Percentiles rank a stretch among this genome's conserved stretches.
phyloP scores from a whole-genome alignment of 2,888 invertebrate species.

The Diachrysia chrysitis region DNA sequence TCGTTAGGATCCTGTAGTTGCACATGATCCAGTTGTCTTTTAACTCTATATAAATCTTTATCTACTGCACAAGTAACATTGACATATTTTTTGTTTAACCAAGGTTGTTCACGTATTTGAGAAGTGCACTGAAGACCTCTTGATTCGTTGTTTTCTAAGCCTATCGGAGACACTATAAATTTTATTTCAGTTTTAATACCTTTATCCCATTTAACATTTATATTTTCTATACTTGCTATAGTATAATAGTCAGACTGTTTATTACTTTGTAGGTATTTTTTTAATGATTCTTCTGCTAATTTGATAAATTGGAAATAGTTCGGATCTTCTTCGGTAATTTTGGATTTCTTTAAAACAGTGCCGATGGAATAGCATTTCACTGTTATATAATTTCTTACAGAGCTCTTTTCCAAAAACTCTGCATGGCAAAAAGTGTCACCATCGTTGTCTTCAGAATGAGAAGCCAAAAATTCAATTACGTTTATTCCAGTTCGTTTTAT shows the following conservation, averaged over 20 bases:
- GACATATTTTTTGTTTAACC: conserved; percentile 53
- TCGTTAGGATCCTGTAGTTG: conserved; percentile 8
- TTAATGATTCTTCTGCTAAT: conserved; percentile 63
- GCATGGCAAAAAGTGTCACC: conserved; percentile 47
- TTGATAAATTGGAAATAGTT: conserved; percentile 55
- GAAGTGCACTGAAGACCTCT: conserved; percentile 50
- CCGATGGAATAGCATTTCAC: conserved; percentile 42
- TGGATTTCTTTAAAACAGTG: conserved; percentile 13
- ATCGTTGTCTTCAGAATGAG: conserved; percentile 31
- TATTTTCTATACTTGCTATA: conserved; percentile 34
- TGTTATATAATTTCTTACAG: conserved; percentile 15
- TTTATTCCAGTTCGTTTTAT: background rate
- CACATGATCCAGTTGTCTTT: conserved; percentile 30
- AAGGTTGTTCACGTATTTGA: conserved; percentile 51
- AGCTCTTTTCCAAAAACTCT: conserved; percentile 14
- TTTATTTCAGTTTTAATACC: conserved; percentile 53
- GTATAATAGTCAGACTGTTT: conserved; percentile 36
- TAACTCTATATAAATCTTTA: conserved; percentile 39
- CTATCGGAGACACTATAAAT: conserved; percentile 56
- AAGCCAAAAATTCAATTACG: conserved; percentile 35
- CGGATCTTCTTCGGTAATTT: conserved; percentile 31
- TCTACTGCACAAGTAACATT: conserved; percentile 53
- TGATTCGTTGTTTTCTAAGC: conserved; percentile 52
- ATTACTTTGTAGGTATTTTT: conserved; percentile 45
- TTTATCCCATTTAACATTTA: conserved; percentile 43